Base-by-base conservation (phyloP, 2,888 invertebrate species). In the Sinopyrophorus schimmeli region DNA sequence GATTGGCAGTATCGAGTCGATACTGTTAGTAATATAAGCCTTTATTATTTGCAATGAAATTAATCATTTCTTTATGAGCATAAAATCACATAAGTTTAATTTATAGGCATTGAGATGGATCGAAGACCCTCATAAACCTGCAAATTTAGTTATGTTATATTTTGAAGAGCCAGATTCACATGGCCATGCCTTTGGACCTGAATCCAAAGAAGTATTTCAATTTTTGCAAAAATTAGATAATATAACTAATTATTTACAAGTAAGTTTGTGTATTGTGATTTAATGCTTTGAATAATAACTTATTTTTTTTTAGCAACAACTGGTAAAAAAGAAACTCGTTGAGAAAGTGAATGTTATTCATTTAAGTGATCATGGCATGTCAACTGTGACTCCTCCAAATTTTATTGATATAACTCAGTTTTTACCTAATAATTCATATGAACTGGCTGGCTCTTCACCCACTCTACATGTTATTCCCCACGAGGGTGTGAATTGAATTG, bases 321-420 rank as follows among this genome's bases (percentile, higher is more conserved):
- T 87, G n/a, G 66, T 74, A 41, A 58, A 71, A 10, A 61, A 75
- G 47, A 71, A 76, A 12, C 67, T 87, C 34, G 62, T 69, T 3
- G 71, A 78, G 16, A 74, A 75, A 54, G 76, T 82, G 0, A 85
- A 87, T 65, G 74, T 88, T 1, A 76, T 88, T 43, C 76, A 87
- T 51, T 68, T 86, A 27, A 86, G 86, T 70, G 87, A 88, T 69
- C 89, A 89, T 70, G 88, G 89, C 9, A 83, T 87, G 81, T 67
- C 77, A 1, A 70, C 74, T 15, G 80, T 85, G 0, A 76, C 69
- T 1, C 69, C 75, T 9, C 67, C 75, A 3, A 69, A 74, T 55
- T 77, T 83, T 57, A 77, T 84, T 20, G 77, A 83, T 66, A 67
- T 83, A 12, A 76, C 77, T 0, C 69, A 75, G 17, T 77, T 76